Evolutionary conservation across 2,113 vertebrate genomes (phyloP), one percentile per base, ranked within the genome.

Genomic region (Caretta caretta): DNA sequence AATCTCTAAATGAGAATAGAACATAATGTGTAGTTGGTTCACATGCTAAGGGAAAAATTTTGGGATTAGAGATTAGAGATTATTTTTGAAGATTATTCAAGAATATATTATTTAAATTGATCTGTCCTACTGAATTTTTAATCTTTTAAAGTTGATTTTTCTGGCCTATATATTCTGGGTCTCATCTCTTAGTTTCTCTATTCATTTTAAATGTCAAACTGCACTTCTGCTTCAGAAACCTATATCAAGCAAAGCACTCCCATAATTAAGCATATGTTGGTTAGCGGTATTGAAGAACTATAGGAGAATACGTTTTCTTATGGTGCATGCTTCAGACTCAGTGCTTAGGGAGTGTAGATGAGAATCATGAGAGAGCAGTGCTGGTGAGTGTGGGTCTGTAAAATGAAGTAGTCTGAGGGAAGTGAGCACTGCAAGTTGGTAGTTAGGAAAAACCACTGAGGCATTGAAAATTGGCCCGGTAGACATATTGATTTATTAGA

Each of bases 131-230:
- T 48, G 53, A 57, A 46, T 90, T 54, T 10, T 87, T 50, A 81
- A 20, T 79, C 65, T 72, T 75, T 83, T 89, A 59, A 90, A 83
- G 65, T 4, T 93, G 69, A 14, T 80, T 80, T 92, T 93, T 83
- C 94, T 91, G 53, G 72, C 85, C 85, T 96, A 82, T 59, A 24
- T 92, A 10, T 91, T 29, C 42, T 75, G 54, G 42, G 48, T 89
- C 90, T 90, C 69, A 46, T 24, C 76, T 91, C 90, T 93, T n/a
- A n/a, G 65, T 53, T 87, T 87, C 57, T 94, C 83, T 76, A 49
- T 14, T 91, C 6, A 20, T 93, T 93, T 83, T n/a, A 76, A 81
- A 54, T 81, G 80, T 84, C 88, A 81, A 27, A 83, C 27, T 57
- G 49, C 69, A 79, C 59, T 84, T 35, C 65, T 56, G 29, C 84